Conservation (phyloP, 2,888 invertebrate genomes). For the Scaptomyza parva region DNA sequence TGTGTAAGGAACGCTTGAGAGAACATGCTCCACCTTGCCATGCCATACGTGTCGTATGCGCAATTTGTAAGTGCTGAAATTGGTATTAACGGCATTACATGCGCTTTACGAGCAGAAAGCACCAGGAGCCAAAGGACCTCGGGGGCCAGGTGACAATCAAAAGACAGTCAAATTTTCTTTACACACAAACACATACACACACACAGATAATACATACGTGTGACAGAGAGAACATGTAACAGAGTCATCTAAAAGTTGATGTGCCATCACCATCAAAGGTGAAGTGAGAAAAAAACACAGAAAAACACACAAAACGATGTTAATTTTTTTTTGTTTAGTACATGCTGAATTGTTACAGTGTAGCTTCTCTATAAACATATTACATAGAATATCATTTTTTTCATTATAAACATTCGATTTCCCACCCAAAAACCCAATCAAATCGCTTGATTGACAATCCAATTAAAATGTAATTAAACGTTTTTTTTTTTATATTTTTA, state of each 20-base stretch:
- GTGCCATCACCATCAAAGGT: constrained; percentile 37
- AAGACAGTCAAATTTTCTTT: constrained; percentile 46
- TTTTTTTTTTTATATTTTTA: neutral
- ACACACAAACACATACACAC: neutral
- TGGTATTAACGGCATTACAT: constrained; percentile 76
- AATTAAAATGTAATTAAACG: neutral
- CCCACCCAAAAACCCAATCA: neutral
- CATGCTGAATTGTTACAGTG: neutral
- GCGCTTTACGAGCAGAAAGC: constrained; percentile 66
- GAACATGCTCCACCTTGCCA: constrained; percentile 13
- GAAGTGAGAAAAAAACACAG: constrained; percentile 24
- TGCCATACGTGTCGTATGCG: constrained; percentile 69
- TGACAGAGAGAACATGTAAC: neutral
- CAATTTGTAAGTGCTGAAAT: constrained; percentile 76
- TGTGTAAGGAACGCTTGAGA: neutral
- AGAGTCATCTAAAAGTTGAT: constrained; percentile 31
- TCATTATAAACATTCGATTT: neutral
- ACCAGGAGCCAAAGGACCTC: constrained; percentile 23
- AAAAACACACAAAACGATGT: constrained; percentile 3
- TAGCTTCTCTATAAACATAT: neutral
- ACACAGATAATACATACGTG: neutral
- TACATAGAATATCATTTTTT: neutral
- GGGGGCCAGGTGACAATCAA: constrained; percentile 55
- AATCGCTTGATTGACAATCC: constrained; percentile 1
- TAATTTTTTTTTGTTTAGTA: constrained; percentile 25